phyloP scores from a whole-genome alignment of 2,113 vertebrate species.

The Pipra filicauda region DNA sequence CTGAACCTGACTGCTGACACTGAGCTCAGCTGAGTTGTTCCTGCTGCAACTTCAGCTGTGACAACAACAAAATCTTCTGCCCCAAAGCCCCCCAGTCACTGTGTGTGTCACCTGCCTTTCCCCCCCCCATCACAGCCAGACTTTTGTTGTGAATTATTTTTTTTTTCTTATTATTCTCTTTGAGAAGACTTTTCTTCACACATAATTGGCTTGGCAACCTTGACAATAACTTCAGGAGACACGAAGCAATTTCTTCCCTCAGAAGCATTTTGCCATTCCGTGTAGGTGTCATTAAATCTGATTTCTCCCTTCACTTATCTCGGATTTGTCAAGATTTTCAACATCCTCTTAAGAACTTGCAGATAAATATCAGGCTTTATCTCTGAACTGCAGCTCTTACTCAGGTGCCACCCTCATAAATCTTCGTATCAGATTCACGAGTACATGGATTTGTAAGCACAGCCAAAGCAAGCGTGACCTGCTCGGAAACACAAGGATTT shows the following conservation, averaged over 20 bases:
- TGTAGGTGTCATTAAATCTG: slow-evolving; percentile 24
- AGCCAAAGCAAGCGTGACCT: background rate
- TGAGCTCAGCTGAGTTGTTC: background rate
- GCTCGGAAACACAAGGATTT: background rate
- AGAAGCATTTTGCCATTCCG: slow-evolving; percentile 6
- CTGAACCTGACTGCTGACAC: background rate
- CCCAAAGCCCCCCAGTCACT: rapidly evolving
- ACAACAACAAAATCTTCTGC: background rate
- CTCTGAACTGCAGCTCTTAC: background rate
- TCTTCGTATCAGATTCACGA: background rate
- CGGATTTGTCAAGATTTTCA: slow-evolving; percentile 32
- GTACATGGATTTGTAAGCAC: background rate
- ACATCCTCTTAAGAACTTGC: background rate
- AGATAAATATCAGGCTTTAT: slow-evolving; percentile 9
- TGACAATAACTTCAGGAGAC: slow-evolving; percentile 5
- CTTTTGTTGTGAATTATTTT: background rate
- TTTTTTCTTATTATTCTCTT: background rate
- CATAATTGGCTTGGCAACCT: slow-evolving; percentile 19
- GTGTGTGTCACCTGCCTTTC: background rate
- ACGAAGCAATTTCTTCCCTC: background rate
- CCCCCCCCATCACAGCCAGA: background rate
- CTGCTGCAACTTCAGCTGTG: background rate
- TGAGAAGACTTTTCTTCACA: background rate
- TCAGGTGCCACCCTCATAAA: slow-evolving; percentile 1
- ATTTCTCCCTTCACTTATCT: background rate